These are phyloP conservation scores for Acanthurus leucopareius DNA, from an alignment of 2,797 vertebrate species.

Conservation along the genomic window DNA sequence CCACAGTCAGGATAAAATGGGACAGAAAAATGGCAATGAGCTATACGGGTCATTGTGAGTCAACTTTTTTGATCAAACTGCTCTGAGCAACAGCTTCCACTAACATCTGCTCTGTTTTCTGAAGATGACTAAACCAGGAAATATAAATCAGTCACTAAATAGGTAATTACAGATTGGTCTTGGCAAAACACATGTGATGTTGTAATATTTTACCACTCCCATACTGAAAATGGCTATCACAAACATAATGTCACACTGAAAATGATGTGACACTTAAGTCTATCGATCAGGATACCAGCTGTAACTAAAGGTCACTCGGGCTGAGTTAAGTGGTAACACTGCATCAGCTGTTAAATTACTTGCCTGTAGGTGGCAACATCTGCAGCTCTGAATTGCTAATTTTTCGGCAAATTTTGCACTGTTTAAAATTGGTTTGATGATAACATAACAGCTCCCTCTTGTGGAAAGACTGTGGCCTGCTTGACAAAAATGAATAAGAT, in stretches of 20 bases:
- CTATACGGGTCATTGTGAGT: background rate
- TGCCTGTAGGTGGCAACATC: background rate
- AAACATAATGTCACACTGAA: background rate
- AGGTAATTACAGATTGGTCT: background rate
- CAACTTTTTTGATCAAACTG: background rate
- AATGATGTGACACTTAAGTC: background rate
- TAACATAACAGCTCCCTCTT: background rate
- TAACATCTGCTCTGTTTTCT: background rate
- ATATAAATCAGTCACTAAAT: background rate
- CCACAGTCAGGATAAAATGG: background rate
- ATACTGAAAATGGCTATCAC: background rate
- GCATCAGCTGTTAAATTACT: background rate
- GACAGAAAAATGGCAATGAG: background rate
- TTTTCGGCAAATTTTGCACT: background rate
- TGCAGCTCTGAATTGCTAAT: background rate
- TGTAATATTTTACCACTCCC: background rate
- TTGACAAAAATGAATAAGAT: background rate
- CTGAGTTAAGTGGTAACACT: background rate
- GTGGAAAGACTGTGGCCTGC: background rate
- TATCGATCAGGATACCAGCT: background rate
- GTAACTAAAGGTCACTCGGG: background rate
- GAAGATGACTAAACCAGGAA: background rate
- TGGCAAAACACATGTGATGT: background rate
- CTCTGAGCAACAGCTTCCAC: background rate
- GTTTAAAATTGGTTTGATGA: background rate